A percentile compares a stretch with the other conserved stretches of the same genome.
phyloP scores from a whole-genome alignment of 53 echinoderm and acorn worm genomes.

The Henricia sp. region DNA sequence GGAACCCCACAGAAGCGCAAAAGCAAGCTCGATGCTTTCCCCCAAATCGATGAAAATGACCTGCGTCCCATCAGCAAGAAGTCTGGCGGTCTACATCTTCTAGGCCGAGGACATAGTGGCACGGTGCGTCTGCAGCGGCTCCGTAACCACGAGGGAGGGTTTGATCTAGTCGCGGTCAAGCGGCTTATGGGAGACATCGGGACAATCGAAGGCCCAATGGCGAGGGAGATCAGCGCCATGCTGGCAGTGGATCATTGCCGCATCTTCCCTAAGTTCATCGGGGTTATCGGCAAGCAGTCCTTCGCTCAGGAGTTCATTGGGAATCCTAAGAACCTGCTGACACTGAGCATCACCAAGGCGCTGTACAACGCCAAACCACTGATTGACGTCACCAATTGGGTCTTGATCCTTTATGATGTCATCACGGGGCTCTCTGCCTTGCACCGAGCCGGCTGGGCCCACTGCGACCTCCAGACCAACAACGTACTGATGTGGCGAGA shows the following conservation, averaged over 20 bases:
- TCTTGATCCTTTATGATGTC: conserved; percentile 16
- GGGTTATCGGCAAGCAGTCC: conserved; percentile 8
- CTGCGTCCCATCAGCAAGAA: conserved; percentile 14
- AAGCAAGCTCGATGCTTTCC: neutral
- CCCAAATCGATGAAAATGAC: conserved; percentile 4
- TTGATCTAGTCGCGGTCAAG: conserved; percentile 20
- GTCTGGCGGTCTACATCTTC: neutral
- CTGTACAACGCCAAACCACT: neutral
- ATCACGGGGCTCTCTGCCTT: conserved; percentile 7
- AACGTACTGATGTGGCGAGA: conserved; percentile 33
- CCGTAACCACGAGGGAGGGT: neutral
- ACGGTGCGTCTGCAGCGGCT: conserved; percentile 25
- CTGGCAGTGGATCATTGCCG: conserved; percentile 11
- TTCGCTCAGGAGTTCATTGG: conserved; percentile 50
- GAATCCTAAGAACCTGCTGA: neutral
- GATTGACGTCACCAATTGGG: conserved; percentile 3
- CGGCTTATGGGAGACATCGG: neutral
- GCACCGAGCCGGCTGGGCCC: conserved; percentile 42
- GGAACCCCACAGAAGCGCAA: neutral
- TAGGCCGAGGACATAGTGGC: conserved; percentile 33
- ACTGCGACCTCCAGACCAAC: conserved; percentile 44
- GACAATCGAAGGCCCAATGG: neutral
- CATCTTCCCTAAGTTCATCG: conserved; percentile 21
- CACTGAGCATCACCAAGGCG: conserved; percentile 26
- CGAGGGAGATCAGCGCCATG: conserved; percentile 22